Base-by-base conservation (phyloP, 2,888 invertebrate species). In the Euclidia mi region DNA sequence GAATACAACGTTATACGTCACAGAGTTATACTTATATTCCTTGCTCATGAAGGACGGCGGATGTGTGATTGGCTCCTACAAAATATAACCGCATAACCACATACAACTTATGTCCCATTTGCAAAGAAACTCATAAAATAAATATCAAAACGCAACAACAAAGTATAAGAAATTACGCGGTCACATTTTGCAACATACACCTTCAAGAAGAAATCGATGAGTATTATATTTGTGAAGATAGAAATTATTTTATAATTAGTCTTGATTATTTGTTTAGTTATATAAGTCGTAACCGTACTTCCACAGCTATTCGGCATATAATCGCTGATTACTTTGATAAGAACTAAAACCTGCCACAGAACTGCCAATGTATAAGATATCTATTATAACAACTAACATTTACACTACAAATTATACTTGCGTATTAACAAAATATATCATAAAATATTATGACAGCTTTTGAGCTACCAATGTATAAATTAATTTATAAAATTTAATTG, bases 401-500 rank as follows among this genome's bases (percentile, higher is more conserved):
- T 34, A 14, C 9, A 38, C 38, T 34, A 18, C 34, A 15, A 11
- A 10, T 14, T 34, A 14, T 14, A 38, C 29, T 47, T 37, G 50
- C 56, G 47, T 48, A 52, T 31, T 32, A 38, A 53, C 47, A 64
- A 71, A 68, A 57, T 46, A 51, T 52, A 56, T 49, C n/a, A 62
- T 59, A 50, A 65, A 68, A 66, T 65, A 69, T 70, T 43, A 50
- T 55, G 70, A 68, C 56, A 67, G 66, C 65, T 70, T 57, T 63
- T 63, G 63, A 73, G 62, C 67, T 61, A 48, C 45, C 56, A 49
- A 60, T 64, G 56, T 61, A 64, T 57, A 65, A 68, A 65, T 65
- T 69, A 65, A 67, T 65, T 38, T 56, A 69, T 53, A 64, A 59
- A 56, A 62, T 62, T 69, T 60, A 64, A 64, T 69, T 74, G 71